phyloP scores from a whole-genome alignment of 2,888 invertebrate genomes.

The Seira musarum region DNA sequence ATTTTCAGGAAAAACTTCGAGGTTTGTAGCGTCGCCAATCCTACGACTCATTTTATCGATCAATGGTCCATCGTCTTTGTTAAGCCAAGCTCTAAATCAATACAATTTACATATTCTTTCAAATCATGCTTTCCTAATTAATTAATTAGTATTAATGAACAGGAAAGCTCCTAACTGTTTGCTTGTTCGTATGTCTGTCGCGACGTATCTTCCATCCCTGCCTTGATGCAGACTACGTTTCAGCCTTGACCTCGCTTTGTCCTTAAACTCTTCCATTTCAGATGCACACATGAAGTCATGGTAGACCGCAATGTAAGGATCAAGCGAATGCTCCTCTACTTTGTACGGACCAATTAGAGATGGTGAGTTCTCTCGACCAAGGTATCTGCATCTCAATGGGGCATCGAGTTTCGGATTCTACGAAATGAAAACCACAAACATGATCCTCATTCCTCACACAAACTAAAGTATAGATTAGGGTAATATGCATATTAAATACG shows the following conservation, averaged over 20 bases:
- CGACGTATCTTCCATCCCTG: conserved; percentile 68
- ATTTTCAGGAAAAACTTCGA: conserved; percentile 67
- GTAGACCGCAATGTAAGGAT: conserved; percentile 69
- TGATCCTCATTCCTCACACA: background rate
- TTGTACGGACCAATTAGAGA: conserved; percentile 70
- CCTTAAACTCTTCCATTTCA: conserved; percentile 68
- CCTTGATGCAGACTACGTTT: conserved; percentile 69
- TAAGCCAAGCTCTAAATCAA: conserved; percentile 70
- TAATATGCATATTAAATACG: too few species aligned
- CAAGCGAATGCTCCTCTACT: conserved; percentile 70
- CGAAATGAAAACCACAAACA: conserved; percentile 2
- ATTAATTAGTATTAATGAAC: too few species aligned
- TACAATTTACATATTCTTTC: background rate
- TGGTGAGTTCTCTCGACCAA: conserved; percentile 57
- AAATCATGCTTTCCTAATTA: background rate
- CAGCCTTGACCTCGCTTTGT: conserved; percentile 67
- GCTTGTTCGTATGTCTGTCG: conserved; percentile 70
- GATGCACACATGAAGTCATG: conserved; percentile 69
- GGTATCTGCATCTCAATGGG: conserved; percentile 65
- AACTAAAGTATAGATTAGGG: background rate
- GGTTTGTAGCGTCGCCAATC: conserved; percentile 66
- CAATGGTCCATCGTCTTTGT: conserved; percentile 66
- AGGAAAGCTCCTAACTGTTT: too few species aligned
- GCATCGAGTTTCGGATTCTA: conserved; percentile 69
- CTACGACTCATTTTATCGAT: conserved; percentile 62